Evolutionary conservation across 2,797 vertebrate species (phyloP), one percentile per base, ranked within the genome.

Genomic region (Delichon dasypus): DNA sequence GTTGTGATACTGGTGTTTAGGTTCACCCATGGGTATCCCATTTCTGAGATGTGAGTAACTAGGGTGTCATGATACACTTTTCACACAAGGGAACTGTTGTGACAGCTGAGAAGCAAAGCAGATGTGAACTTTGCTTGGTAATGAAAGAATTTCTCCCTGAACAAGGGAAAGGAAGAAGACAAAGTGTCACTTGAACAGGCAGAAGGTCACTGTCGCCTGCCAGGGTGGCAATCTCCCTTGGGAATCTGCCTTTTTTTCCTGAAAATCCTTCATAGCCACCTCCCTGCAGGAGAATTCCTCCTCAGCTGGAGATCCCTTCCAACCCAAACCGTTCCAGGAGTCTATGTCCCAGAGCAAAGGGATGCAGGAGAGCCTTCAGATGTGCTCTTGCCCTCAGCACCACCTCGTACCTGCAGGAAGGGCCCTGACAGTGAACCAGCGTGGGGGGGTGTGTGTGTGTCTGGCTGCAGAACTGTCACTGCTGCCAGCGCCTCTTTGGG

Each of bases 371-470:
- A 34, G 38, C 16, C 4, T 12, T 48, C 21, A 42, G 42, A 20
- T 11, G 25, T 25, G 15, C 42, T 34, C 11, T 44, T 11, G 9
- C 29, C 34, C 58, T 10, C 25, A 36, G 18, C 30, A 27, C 11
- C n/a, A 3, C 25, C 5, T 19, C 0, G 0, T 13, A 5, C 44
- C 1, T 1, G 1, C 44, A 55, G 55, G 48, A 32, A n/a, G 36
- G 18, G 36, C 17, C 48, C 47, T 32, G 51, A 5, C 36, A 22
- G 55, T 3, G 62, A 55, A 4, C 17, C 10, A 36, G 5, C 2
- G 5, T 13, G 38, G 38, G 38, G 38, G 38, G 11, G 23, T 7
- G 9, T 6, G 9, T 36, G 19, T 13, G 2, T 17, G 22, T 22
- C 42, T 85, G 82, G 19, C 70, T 78, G 50, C 40, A 32, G 67